phyloP scores from a whole-genome alignment of 2,113 vertebrate species.

The Pipra filicauda region DNA sequence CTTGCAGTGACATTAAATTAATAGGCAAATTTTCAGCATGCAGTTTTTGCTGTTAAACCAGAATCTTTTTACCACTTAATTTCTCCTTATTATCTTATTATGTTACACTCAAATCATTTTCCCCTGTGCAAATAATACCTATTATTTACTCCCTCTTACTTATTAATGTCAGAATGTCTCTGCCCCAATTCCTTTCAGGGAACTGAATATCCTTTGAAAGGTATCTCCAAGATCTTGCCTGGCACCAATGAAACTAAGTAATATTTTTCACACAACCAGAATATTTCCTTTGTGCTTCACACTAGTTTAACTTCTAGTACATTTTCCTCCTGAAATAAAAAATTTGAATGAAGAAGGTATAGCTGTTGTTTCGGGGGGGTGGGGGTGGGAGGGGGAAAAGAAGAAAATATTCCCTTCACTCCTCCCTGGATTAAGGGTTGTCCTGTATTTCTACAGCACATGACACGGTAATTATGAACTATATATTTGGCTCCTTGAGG shows the following conservation, averaged over 20 bases:
- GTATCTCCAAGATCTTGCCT: background rate
- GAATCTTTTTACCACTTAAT: slow-evolving; percentile 3
- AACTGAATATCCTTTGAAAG: background rate
- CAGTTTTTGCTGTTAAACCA: background rate
- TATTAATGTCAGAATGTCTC: background rate
- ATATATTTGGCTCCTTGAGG: background rate
- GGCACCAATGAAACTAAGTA: background rate
- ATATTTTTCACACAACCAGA: background rate
- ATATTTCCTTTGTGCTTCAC: background rate
- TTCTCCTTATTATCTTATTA: background rate
- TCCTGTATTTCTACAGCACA: background rate
- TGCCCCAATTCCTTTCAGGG: background rate
- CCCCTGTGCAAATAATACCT: background rate
- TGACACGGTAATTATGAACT: background rate
- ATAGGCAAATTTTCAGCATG: slow-evolving; percentile 24
- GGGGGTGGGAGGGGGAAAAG: too few species aligned
- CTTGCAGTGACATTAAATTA: slow-evolving; percentile 46
- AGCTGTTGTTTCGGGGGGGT: background rate
- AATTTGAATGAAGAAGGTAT: background rate
- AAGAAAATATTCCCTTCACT: background rate
- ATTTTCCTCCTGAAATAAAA: background rate
- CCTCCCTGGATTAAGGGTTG: background rate
- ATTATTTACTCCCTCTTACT: background rate
- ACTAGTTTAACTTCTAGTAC: background rate
- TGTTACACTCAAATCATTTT: background rate